Evolutionary conservation across 2,888 invertebrate species (phyloP).

Genomic region (Norana najaformis): DNA sequence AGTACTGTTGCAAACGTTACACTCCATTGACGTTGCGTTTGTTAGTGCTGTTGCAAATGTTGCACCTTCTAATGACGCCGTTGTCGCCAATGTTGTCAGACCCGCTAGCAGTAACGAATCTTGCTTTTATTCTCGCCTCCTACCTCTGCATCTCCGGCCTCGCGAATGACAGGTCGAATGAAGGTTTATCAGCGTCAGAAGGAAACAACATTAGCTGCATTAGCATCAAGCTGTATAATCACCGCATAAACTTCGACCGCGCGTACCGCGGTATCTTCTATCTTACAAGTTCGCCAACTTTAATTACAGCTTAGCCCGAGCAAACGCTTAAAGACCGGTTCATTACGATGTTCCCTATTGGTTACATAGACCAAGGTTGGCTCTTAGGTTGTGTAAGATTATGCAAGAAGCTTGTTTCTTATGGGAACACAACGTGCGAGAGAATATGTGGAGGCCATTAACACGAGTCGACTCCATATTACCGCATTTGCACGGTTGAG

Average conservation of each 20-base stretch:
- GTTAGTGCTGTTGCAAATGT: not conserved
- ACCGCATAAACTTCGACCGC: not conserved
- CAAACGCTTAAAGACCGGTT: not conserved
- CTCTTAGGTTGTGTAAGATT: not conserved
- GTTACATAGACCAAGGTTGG: not conserved
- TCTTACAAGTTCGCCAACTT: not conserved
- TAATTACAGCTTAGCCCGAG: constrained; percentile 6
- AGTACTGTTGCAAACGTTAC: not conserved
- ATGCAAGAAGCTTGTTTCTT: not conserved
- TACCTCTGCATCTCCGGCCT: not conserved
- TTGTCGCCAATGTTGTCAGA: not conserved
- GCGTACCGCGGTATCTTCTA: not conserved
- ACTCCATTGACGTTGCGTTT: not conserved
- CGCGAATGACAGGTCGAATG: not conserved
- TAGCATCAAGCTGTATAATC: not conserved
- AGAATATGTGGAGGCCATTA: not conserved
- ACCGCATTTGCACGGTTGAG: not conserved
- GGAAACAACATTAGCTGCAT: not conserved
- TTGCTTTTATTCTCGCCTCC: not conserved
- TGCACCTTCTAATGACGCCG: not conserved
- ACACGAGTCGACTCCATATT: constrained; percentile 7
- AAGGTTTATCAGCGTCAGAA: not conserved
- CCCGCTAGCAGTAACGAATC: not conserved
- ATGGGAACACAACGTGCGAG: not conserved
- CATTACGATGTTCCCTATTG: not conserved